Conservation (phyloP, 2,113 vertebrate genomes). For the Urocitellus parryii region DNA sequence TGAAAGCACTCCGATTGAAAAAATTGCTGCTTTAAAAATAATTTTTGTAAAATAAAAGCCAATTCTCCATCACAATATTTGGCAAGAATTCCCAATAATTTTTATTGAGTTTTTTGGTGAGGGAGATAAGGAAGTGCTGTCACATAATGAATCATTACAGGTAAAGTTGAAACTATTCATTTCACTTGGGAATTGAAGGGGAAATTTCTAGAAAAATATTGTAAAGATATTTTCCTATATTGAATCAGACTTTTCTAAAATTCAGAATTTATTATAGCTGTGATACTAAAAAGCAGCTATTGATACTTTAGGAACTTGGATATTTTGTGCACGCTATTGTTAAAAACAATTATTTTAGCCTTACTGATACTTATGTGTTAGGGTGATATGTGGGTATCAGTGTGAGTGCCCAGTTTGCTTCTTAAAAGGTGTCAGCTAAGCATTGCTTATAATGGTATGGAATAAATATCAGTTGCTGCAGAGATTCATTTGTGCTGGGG, state of each 20-base stretch:
- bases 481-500: not conserved
- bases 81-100: constrained; percentile 26
- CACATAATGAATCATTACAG: not conserved
- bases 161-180: not conserved
- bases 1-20: constrained; percentile 56
- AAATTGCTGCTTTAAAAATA: constrained; percentile 75
- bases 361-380: rapidly evolving
- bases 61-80: constrained; percentile 72
- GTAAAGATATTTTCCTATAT: not conserved
- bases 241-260: constrained; percentile 43
- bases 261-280: not conserved
- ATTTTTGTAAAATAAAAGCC: constrained; percentile 65
- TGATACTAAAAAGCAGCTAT: not conserved
- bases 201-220: not conserved
- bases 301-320: too few species aligned
- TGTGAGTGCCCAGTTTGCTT: not conserved
- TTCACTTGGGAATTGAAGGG: not conserved
- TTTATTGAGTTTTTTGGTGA: constrained; percentile 16
- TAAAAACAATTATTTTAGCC: not conserved
- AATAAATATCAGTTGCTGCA: not conserved
- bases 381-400: not conserved
- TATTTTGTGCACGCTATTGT: not conserved
- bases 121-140: not conserved
- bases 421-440: not conserved
- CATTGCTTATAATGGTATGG: not conserved